These are phyloP conservation scores for Drosophila pseudotakahashii DNA, from an alignment of 2,888 invertebrate genomes.

Conservation along the genomic window DNA sequence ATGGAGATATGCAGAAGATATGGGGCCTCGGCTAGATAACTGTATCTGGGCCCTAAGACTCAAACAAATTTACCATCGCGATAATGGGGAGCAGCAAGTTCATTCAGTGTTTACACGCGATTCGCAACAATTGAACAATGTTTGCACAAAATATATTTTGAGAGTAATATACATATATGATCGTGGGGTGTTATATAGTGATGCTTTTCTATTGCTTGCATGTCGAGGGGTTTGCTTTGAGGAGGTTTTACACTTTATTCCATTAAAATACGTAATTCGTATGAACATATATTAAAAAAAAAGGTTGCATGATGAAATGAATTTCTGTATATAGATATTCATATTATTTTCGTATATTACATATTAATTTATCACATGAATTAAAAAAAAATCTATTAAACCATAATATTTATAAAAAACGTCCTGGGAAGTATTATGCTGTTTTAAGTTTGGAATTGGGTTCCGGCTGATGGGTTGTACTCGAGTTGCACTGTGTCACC, in stretches of 20 bases:
- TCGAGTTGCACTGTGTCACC: neutral
- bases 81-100: conserved; percentile 22
- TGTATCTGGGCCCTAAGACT: conserved; percentile 28
- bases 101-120: conserved; percentile 26
- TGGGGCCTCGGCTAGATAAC: conserved; percentile 18
- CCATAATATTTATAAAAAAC: no score
- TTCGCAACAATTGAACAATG: conserved; percentile 28
- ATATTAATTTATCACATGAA: no score
- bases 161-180: neutral
- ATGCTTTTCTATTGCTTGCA: neutral
- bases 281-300: no score
- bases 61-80: conserved; percentile 11
- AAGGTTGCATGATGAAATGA: no score
- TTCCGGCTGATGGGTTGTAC: neutral
- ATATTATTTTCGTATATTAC: no score
- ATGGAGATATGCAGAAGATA: conserved; percentile 24
- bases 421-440: neutral
- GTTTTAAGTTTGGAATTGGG: neutral
- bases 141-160: conserved; percentile 5
- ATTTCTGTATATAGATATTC: no score
- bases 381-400: no score
- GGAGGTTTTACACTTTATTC: no score
- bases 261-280: no score
- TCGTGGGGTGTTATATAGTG: neutral
- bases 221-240: neutral